A percentile compares a stretch with the other conserved stretches of the same genome.
These are phyloP conservation scores for Seira ritae DNA, from an alignment of 2,888 invertebrate genomes.

Conservation along the genomic window DNA sequence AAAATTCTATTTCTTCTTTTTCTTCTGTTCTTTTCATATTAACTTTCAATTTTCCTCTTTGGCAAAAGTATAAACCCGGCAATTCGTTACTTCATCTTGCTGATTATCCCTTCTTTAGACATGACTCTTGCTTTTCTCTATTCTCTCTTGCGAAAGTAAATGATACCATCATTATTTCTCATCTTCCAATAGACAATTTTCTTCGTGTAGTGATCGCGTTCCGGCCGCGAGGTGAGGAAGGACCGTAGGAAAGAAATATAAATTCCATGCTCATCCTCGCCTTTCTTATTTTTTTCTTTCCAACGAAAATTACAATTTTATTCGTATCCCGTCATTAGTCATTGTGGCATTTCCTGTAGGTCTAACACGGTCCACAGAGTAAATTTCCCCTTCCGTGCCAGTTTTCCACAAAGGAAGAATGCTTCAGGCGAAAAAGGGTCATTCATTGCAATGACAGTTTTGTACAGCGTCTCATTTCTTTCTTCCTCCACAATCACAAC, in stretches of 20 bases:
- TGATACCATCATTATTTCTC: slow-evolving; percentile 2
- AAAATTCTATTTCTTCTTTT: not conserved
- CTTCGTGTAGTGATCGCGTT: too few relatives aligned
- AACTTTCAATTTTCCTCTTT: slow-evolving; percentile 10
- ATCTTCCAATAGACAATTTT: not conserved
- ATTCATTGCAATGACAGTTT: slow-evolving; percentile 56
- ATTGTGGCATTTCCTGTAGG: slow-evolving; percentile 7
- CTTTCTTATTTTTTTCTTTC: not conserved
- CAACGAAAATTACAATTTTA: slow-evolving; percentile 53
- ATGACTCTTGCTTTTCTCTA: not conserved
- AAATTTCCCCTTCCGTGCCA: slow-evolving; percentile 11
- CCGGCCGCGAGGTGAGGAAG: too few relatives aligned
- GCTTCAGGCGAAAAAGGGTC: slow-evolving; percentile 44
- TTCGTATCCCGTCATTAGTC: slow-evolving; percentile 25
- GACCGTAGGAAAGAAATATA: not conserved
- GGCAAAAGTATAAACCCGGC: not conserved
- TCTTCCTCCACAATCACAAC: not conserved
- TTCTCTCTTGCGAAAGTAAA: not conserved
- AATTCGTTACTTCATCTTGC: slow-evolving; percentile 11
- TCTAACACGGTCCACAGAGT: not conserved
- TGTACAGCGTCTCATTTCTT: slow-evolving; percentile 53
- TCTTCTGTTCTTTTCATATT: not conserved
- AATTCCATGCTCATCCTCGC: slow-evolving; percentile 17
- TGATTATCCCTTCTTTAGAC: slow-evolving; percentile 19
- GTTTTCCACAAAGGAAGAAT: slow-evolving; percentile 4